Conservation (phyloP, 2,113 vertebrate genomes). For the Physeter macrocephalus region DNA sequence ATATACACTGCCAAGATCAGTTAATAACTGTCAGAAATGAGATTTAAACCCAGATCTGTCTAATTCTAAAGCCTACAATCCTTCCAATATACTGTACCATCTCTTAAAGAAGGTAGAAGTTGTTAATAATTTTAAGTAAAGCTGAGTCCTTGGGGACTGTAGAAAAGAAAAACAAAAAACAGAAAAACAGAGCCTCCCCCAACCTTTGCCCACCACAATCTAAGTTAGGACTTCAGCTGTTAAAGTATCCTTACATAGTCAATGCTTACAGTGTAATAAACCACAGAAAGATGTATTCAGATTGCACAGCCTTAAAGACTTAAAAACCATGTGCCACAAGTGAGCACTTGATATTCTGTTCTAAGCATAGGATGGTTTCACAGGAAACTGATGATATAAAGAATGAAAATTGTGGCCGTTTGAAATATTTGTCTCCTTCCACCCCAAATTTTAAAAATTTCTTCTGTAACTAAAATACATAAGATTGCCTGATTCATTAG, state of each 20-base stretch:
- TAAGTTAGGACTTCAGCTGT: background rate
- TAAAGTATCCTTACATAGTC: background rate
- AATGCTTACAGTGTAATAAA: background rate
- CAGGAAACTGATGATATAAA: background rate
- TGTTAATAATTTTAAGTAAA: background rate
- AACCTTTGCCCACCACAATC: fast-evolving
- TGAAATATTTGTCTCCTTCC: background rate
- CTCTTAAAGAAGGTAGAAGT: background rate
- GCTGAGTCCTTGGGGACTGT: background rate
- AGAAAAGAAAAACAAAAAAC: fast-evolving
- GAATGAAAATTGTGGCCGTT: background rate
- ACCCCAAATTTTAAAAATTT: background rate
- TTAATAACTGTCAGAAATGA: background rate
- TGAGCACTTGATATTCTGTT: background rate
- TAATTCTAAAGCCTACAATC: background rate
- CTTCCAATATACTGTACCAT: background rate
- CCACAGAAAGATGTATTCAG: background rate
- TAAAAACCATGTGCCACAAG: background rate
- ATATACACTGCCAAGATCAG: background rate
- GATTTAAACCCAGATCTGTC: background rate
- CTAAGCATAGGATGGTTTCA: background rate
- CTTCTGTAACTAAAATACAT: background rate
- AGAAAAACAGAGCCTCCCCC: background rate
- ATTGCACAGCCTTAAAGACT: background rate
- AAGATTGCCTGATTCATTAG: background rate